Percentiles rank a stretch among this genome's conserved stretches.
Conservation (phyloP, 2,113 vertebrate genomes). For the Macquaria australasica region DNA sequence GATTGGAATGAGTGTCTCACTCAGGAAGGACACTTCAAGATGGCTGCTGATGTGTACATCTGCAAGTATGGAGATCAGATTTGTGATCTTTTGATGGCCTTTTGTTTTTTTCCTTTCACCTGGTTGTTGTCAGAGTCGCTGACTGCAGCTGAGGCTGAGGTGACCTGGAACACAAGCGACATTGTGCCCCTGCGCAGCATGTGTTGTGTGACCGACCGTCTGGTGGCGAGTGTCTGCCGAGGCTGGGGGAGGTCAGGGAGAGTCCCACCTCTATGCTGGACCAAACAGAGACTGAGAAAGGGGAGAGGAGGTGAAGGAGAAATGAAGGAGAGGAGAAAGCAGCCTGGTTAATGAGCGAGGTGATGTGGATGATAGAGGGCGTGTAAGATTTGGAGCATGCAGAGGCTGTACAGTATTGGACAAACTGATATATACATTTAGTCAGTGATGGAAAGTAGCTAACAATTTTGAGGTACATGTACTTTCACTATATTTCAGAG, state of each 20-base stretch:
- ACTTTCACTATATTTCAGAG: neutral
- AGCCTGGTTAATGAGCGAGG: neutral
- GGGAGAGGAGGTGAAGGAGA: slow-evolving; percentile 46
- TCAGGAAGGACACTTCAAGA: neutral
- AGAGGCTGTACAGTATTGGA: neutral
- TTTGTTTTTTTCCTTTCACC: neutral
- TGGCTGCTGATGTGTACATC: neutral
- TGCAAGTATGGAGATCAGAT: slow-evolving; percentile 1
- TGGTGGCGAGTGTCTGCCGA: neutral
- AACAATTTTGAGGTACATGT: neutral
- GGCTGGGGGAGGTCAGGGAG: slow-evolving; percentile 30
- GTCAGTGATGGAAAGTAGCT: neutral
- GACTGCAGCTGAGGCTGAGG: neutral
- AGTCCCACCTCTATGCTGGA: slow-evolving; percentile 12
- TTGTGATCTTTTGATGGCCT: neutral
- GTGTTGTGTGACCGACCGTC: neutral
- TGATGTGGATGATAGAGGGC: neutral
- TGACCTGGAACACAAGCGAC: neutral
- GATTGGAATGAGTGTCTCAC: neutral
- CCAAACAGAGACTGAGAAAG: neutral
- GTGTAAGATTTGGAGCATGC: neutral
- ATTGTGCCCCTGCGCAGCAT: neutral
- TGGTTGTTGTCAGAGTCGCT: neutral
- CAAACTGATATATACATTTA: neutral
- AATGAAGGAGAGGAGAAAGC: slow-evolving; percentile 27